Base-by-base conservation (phyloP, 2,888 invertebrate genomes). In the Cheilosia vulpina region DNA sequence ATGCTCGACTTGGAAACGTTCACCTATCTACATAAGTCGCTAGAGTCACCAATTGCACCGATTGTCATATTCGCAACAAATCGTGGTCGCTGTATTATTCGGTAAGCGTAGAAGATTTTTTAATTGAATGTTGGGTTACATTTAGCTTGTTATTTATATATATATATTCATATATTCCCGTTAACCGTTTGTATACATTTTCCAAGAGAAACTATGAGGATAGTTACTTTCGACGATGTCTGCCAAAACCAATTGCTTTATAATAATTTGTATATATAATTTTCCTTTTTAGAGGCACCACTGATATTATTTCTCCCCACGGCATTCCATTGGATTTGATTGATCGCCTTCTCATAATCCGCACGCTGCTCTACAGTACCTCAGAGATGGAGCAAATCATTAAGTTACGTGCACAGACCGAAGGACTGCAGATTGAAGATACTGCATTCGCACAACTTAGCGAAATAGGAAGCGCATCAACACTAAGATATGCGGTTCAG, bases 1-100 rank as follows among this genome's bases (percentile, higher is more conserved):
- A 99, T 99, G 99, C 93, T 99, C 71, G 99, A 99, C 90, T 96
- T 99, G 88, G 99, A 99, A 93, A 99, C 99, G 19, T 99, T 99
- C 91, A 99, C 99, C 0, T 99, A 99, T 92, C 94, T 99, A 27
- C 99, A 99, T 90, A 95, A 99, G 88, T 99, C 99, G 0, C 93
- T 99, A 21, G 99, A 99, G 92, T 98, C 98, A 43, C 96, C 98
- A 1, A 98, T 99, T 87, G 98, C 99, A 0, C 99, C 99, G 0
- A 99, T 99, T 88, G 99, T 99, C 17, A 98, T 99, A 88, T 99
- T 99, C 92, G 99, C 99, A 6, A 99, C 99, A 4, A 99, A 99
- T 92, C 94, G 99, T 89, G 99, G 99, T 0, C 95, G 96, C 71
- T 98, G 98, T 90, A 94, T 95, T 62, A 98, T 99, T 89, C 94